Conservation (phyloP, 2,113 vertebrate species). For the Dipodomys merriami region DNA sequence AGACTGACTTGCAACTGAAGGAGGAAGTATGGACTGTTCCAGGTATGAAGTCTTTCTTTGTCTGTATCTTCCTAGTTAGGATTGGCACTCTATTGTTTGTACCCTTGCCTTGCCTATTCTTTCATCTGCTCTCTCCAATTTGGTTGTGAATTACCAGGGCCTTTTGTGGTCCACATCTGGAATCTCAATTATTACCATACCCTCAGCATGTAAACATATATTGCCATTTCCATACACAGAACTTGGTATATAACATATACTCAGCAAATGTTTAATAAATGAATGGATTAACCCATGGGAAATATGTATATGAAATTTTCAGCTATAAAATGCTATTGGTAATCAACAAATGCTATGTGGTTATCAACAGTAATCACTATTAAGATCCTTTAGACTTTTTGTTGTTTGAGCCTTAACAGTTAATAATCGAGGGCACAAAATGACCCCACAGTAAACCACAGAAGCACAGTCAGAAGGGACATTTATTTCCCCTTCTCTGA, state of each 20-base stretch:
- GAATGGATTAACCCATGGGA: neutral
- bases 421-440: constrained; percentile 38
- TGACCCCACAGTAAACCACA: constrained; percentile 16
- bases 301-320: neutral
- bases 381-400: constrained; percentile 8
- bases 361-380: constrained; percentile 7
- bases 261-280: constrained; percentile 17
- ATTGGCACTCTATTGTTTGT: neutral
- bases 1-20: neutral
- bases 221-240: constrained; percentile 28
- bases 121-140: neutral
- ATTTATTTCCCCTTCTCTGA: constrained; percentile 72
- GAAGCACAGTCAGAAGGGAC: constrained; percentile 32
- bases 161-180: constrained; percentile 4
- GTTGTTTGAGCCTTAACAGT: constrained; percentile 13
- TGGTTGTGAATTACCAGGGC: neutral
- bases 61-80: neutral
- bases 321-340: constrained; percentile 31
- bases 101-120: neutral
- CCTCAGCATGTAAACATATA: neutral
- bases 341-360: neutral
- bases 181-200: neutral
- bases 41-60: neutral
- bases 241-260: constrained; percentile 1
- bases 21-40: too few relatives aligned